Conservation (phyloP, 2,888 invertebrate genomes). For the Oithona nana region DNA sequence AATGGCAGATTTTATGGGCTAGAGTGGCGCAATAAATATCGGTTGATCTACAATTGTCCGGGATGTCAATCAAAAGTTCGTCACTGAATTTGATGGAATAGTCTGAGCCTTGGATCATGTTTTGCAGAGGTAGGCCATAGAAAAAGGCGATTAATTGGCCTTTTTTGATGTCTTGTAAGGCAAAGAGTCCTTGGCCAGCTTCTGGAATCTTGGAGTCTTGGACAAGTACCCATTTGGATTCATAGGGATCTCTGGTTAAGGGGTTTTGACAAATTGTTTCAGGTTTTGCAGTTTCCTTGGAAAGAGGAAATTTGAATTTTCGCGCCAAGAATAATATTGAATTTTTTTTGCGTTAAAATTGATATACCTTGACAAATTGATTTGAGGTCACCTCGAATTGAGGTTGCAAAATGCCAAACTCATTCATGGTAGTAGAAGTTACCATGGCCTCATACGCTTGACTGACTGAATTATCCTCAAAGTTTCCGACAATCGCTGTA, state of each 20-base stretch:
- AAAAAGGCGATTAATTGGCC: slow-evolving; percentile 3
- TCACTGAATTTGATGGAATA: not conserved
- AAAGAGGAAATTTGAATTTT: too few relatives aligned
- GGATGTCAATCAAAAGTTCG: not conserved
- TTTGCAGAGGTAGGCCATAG: not conserved
- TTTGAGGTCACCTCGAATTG: too few relatives aligned
- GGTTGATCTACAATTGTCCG: not conserved
- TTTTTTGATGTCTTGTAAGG: not conserved
- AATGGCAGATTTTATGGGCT: slow-evolving; percentile 12
- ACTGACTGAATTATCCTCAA: not conserved
- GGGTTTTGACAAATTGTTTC: not conserved
- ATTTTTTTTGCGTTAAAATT: too few relatives aligned
- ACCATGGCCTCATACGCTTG: too few relatives aligned
- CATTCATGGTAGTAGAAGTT: too few relatives aligned
- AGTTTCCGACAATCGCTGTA: not conserved
- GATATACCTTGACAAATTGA: too few relatives aligned
- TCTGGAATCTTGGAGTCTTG: not conserved
- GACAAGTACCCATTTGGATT: not conserved
- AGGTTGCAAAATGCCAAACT: too few relatives aligned
- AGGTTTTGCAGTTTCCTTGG: too few relatives aligned
- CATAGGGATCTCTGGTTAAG: not conserved
- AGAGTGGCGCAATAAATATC: not conserved
- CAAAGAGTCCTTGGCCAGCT: slow-evolving; percentile 3
- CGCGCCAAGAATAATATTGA: too few relatives aligned
- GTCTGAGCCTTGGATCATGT: not conserved